phyloP scores from a whole-genome alignment of 2,113 vertebrate genomes.

The Aramus guarauna region DNA sequence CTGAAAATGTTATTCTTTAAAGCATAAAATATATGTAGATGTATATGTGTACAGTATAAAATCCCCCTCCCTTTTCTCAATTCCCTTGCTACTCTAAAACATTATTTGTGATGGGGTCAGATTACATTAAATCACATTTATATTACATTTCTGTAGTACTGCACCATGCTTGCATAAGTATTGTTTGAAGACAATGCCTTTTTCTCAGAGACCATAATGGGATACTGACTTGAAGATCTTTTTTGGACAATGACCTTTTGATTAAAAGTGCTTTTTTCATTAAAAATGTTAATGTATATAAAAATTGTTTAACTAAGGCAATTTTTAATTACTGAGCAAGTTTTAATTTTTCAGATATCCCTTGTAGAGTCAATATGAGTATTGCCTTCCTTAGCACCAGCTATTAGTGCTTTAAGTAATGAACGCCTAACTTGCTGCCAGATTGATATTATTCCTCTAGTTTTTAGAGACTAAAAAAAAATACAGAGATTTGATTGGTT shows the following conservation, averaged over 20 bases:
- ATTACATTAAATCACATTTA: background rate
- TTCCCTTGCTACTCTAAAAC: background rate
- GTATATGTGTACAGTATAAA: background rate
- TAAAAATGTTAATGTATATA: background rate
- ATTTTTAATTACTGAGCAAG: background rate
- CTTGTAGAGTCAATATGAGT: background rate
- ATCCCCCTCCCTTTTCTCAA: background rate
- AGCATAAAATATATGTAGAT: background rate
- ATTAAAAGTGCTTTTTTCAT: background rate
- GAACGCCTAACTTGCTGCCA: background rate
- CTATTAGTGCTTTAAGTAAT: background rate
- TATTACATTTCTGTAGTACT: background rate
- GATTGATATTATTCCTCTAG: background rate
- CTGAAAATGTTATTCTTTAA: background rate
- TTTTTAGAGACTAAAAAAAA: background rate
- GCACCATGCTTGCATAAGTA: background rate
- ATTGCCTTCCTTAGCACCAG: background rate
- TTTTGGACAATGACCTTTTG: background rate
- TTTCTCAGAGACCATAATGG: background rate
- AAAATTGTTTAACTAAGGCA: background rate
- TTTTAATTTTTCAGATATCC: background rate
- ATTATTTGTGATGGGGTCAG: background rate
- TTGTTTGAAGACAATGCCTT: background rate
- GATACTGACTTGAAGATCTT: background rate
- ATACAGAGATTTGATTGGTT: fast-evolving